Evolutionary conservation across 2,797 vertebrate species (phyloP).

Genomic region (Chaunax sp.): DNA sequence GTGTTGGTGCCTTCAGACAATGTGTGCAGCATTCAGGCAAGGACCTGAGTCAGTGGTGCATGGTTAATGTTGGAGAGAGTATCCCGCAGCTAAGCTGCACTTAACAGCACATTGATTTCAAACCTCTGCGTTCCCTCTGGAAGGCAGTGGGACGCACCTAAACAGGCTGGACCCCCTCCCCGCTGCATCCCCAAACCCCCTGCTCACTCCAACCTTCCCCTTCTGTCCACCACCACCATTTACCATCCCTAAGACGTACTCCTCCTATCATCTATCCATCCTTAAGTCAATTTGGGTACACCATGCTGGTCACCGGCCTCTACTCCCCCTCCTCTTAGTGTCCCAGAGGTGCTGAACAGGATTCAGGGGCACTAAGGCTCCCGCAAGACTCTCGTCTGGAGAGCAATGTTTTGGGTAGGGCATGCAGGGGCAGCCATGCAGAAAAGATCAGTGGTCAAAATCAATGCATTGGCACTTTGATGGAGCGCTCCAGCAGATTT

Average conservation of each 20-base stretch:
- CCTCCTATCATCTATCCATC: constrained; percentile 48
- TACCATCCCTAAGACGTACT: constrained; percentile 49
- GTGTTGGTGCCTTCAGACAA: constrained; percentile 55
- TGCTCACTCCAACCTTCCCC: constrained; percentile 44
- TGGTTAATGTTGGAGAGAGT: constrained; percentile 78
- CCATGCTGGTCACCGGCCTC: constrained; percentile 58
- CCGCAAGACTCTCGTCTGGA: constrained; percentile 63
- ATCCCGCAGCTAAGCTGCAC: constrained; percentile 84
- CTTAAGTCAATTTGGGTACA: constrained; percentile 65
- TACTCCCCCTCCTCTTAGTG: constrained; percentile 16
- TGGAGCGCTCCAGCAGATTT: constrained; percentile 79
- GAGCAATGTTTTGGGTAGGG: constrained; percentile 62
- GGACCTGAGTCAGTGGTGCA: constrained; percentile 71
- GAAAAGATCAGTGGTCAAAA: constrained; percentile 82
- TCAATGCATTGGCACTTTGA: constrained; percentile 87
- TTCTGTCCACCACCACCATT: constrained; percentile 57
- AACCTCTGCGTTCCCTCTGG: constrained; percentile 77
- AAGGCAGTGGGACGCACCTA: constrained; percentile 71
- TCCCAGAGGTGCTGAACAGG: constrained; percentile 62
- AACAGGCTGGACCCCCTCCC: constrained; percentile 44
- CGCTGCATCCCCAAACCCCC: too few species aligned
- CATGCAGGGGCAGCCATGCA: constrained; percentile 64
- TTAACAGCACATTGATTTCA: constrained; percentile 89
- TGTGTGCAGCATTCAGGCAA: constrained; percentile 45
- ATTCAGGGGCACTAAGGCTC: constrained; percentile 70